Conservation (phyloP, 2,797 vertebrate genomes). For the Alfaro cultratus region DNA sequence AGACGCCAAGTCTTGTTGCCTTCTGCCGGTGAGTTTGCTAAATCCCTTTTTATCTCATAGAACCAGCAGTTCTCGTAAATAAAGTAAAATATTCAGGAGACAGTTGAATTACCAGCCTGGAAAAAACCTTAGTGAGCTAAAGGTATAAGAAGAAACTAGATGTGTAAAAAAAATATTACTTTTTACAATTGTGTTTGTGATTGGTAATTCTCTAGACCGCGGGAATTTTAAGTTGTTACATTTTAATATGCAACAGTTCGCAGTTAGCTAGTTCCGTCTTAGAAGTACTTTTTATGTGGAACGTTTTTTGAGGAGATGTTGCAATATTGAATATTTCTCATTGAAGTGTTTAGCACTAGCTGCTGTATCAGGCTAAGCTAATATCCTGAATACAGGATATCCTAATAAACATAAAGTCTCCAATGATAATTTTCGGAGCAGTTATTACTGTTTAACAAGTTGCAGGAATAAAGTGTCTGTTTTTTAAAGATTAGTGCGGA, state of each 20-base stretch:
- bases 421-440: not conserved
- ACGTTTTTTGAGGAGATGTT: not conserved
- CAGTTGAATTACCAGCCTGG: too few species aligned
- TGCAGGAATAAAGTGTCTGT: not conserved
- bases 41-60: not conserved
- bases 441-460: not conserved
- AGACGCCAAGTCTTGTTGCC: too few species aligned
- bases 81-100: not conserved
- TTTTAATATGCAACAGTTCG: not conserved
- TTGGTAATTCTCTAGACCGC: not conserved
- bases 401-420: not conserved
- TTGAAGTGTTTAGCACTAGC: not conserved
- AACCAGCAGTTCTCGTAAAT: not conserved
- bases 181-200: not conserved
- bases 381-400: not conserved
- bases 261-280: not conserved
- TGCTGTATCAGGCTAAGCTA: not conserved
- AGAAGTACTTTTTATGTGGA: not conserved
- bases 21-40: not conserved
- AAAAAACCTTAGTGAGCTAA: too few species aligned
- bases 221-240: not conserved
- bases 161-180: not conserved
- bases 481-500: not conserved
- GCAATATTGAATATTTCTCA: not conserved
- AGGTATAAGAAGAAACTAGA: too few species aligned